Base-by-base conservation (phyloP, 2,113 vertebrate genomes). In the Synchiropus splendidus region DNA sequence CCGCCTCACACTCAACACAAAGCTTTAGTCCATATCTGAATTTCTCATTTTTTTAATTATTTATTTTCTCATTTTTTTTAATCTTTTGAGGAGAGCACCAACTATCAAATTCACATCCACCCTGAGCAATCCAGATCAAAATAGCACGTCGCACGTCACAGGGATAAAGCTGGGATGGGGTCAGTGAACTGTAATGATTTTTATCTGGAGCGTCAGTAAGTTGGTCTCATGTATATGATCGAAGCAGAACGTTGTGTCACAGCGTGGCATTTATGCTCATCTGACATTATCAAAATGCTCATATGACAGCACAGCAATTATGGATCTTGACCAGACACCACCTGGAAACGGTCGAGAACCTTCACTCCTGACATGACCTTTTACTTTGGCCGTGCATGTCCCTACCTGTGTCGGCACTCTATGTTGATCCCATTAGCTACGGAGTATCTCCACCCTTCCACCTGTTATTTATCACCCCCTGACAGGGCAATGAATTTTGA, bases 401-500 rank as follows among this genome's bases (percentile, higher is more conserved):
- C 50, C 53, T 50, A 45, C 45, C 51, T 46, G 30, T 46, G 32
- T 16, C 39, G 34, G 4, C 21, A 27, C n/a, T 51, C 57, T 37
- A 36, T 34, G 45, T 37, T 37, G 31, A 17, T 33, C 65, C 41
- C 46, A 46, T 54, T 42, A 58, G 60, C 61, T 59, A 36, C 47
- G 60, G 58, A 63, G 70, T 47, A 30, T 66, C 57, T 64, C 45
- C 4, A 27, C 16, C 3, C 47, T 9, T n/a, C 4, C 2, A 16
- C 49, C 33, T 47, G 42, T 81, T 76, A 83, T 85, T 86, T 85
- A 86, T 69, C 56, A 53, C 36, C 47, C 9, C 3, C 44, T 73
- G 80, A 83, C 82, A 80, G 16, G 66, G 51, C 67, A 55, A 64
- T 83, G 76, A 81, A 85, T 81, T 78, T 61, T 16, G n/a, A 57